Evolutionary conservation across 1,140 invertebrate genomes (phyloP).

Genomic region (Palaemon carinicauda): DNA sequence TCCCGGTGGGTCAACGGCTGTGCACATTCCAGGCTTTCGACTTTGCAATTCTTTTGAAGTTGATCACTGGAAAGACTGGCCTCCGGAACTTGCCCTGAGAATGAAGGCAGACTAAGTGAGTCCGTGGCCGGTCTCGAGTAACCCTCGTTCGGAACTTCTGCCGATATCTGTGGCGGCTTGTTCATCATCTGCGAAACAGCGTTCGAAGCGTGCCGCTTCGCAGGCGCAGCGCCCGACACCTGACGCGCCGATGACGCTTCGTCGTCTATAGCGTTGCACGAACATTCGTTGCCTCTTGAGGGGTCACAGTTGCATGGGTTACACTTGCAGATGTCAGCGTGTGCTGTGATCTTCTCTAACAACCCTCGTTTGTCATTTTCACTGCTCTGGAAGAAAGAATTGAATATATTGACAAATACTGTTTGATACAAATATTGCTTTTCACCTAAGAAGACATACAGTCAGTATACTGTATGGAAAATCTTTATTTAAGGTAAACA

Average conservation of each 20-base stretch:
- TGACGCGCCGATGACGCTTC: not conserved
- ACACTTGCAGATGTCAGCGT: slow-evolving; percentile 82
- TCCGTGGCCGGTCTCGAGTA: not conserved
- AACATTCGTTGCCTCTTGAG: slow-evolving; percentile 60
- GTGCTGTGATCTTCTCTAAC: slow-evolving; percentile 76
- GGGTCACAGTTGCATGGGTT: slow-evolving; percentile 75
- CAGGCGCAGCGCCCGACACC: not conserved
- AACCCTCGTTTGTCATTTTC: slow-evolving; percentile 32
- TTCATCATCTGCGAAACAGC: not conserved
- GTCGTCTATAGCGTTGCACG: slow-evolving; percentile 59
- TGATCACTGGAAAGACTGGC: not conserved
- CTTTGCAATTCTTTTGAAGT: not conserved
- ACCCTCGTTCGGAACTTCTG: not conserved
- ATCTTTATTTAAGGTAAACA: not conserved
- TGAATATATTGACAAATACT: not conserved
- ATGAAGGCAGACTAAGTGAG: too few relatives aligned
- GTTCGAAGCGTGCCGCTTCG: not conserved
- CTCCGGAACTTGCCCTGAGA: too few relatives aligned
- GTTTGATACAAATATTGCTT: too few relatives aligned
- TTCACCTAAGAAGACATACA: not conserved
- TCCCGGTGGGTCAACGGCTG: slow-evolving; percentile 12
- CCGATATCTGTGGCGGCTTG: not conserved
- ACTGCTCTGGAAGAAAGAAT: not conserved
- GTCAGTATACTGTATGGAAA: too few relatives aligned
- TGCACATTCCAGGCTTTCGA: not conserved